Evolutionary conservation across 2,888 invertebrate species (phyloP), one percentile per base, ranked within the genome.

Genomic region (Frankliniella intonsa): DNA sequence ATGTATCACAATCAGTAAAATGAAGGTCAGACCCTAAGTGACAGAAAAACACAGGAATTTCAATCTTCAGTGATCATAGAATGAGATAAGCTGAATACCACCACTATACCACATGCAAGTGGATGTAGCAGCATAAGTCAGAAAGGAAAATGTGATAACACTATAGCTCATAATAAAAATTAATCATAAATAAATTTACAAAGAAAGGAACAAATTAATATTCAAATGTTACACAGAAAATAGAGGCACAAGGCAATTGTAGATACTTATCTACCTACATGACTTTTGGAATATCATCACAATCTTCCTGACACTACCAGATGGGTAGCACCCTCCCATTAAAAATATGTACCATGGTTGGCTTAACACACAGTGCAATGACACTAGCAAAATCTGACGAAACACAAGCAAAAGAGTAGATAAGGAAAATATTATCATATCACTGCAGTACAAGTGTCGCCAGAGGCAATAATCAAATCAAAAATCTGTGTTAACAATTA

Each of bases 1-100:
- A 76, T 76, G 69, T 76, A 76, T 76, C 69, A 76, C 69, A 76
- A 76, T 76, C 25, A 25, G 69, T 76, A 76, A 76, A 55, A 76
- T 76, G 22, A 76, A 22, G 55, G 55, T 55, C 11, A 76, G 25
- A 25, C 38, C 38, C 38, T 38, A 76, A 22, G 69, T 22, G 69
- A 76, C 25, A 76, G 69, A 76, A 25, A 22, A 76, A 76, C 62
- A 38, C 38, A 14, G 62, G n/a, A 62, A 62, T 62, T 62, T 62
- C 11, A 19, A 62, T 62, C 38, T 38, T 38, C n/a, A 14, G 14
- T 62, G 62, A n/a, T 62, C 62, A 62, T 62, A n/a, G 12, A 76
- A 76, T 76, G 25, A 25, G 22, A 25, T 25, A 76, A 55, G 19
- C 11, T 19, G 55, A 55, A 14, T 19, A 5, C 38, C 38, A 38